Conservation (phyloP, 2,888 invertebrate genomes). For the Danaus chrysippus region DNA sequence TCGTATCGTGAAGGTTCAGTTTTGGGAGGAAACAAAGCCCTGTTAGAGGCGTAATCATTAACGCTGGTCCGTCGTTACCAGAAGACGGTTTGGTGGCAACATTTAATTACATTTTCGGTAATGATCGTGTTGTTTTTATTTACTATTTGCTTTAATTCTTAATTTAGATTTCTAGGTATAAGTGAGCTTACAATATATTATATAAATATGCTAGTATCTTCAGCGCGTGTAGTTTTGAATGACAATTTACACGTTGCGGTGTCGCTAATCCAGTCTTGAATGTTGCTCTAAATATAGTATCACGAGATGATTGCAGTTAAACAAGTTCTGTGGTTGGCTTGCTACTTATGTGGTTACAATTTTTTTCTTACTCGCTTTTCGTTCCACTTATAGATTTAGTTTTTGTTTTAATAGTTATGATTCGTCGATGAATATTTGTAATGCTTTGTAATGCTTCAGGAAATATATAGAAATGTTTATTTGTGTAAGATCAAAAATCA, state of each 20-base stretch:
- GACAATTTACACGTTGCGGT: constrained; percentile 58
- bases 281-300: constrained; percentile 64
- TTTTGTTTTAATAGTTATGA: constrained; percentile 18
- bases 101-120: constrained; percentile 48
- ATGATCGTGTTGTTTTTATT: constrained; percentile 37
- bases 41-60: constrained; percentile 52
- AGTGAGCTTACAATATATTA: constrained; percentile 41
- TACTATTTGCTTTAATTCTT: constrained; percentile 35
- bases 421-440: constrained; percentile 10
- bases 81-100: constrained; percentile 51
- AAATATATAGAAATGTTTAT: constrained; percentile 39
- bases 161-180: constrained; percentile 41
- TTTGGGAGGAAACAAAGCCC: constrained; percentile 52
- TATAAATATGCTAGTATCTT: constrained; percentile 22
- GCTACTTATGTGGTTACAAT: constrained; percentile 54
- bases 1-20: constrained; percentile 69
- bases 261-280: constrained; percentile 54
- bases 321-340: constrained; percentile 55
- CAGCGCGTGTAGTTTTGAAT: constrained; percentile 47
- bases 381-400: constrained; percentile 49
- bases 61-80: constrained; percentile 52
- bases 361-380: constrained; percentile 64
- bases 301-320: constrained; percentile 59
- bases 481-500: constrained; percentile 56
- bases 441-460: neutral